Percentiles rank a stretch among this genome's conserved stretches.
phyloP scores from a whole-genome alignment of 2,113 vertebrate genomes.

The Pycnonotus jocosus region DNA sequence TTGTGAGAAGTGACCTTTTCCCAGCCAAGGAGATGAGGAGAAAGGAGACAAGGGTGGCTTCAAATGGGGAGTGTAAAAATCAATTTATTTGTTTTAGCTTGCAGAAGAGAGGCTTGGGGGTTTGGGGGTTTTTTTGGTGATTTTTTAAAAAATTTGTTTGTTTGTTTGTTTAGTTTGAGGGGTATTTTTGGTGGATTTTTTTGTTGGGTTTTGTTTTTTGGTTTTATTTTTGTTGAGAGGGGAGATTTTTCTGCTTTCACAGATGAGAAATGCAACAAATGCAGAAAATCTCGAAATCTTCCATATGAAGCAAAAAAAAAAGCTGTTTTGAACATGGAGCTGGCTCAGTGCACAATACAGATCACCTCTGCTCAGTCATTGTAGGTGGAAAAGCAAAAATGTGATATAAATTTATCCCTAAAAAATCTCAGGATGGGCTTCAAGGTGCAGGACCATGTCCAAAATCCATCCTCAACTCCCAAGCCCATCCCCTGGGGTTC shows the following conservation, averaged over 20 bases:
- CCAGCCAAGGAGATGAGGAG: background rate
- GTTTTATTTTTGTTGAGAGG: background rate
- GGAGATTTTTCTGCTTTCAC: background rate
- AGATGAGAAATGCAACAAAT: background rate
- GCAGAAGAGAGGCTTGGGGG: background rate
- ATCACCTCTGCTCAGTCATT: rapidly evolving
- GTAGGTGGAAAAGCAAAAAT: background rate
- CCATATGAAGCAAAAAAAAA: background rate
- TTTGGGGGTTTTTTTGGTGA: background rate
- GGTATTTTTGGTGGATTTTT: no score
- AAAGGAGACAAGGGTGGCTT: background rate
- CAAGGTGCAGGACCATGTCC: rapidly evolving
- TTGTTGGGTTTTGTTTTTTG: no score
- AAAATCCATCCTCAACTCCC: background rate
- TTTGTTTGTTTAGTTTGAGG: background rate
- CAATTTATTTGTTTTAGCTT: slow-evolving; percentile 15
- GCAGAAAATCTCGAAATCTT: background rate
- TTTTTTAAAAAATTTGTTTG: no score
- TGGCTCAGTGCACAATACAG: background rate
- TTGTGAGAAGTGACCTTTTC: slow-evolving; percentile 53
- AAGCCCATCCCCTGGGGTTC: background rate
- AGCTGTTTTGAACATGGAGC: rapidly evolving
- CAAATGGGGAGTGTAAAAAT: background rate
- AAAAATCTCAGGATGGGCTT: background rate
- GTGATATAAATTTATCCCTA: background rate